Percentiles rank a stretch among this genome's conserved stretches.
These are phyloP conservation scores for Neoaliturus tenellus DNA, from an alignment of 2,888 invertebrate species.

Conservation along the genomic window DNA sequence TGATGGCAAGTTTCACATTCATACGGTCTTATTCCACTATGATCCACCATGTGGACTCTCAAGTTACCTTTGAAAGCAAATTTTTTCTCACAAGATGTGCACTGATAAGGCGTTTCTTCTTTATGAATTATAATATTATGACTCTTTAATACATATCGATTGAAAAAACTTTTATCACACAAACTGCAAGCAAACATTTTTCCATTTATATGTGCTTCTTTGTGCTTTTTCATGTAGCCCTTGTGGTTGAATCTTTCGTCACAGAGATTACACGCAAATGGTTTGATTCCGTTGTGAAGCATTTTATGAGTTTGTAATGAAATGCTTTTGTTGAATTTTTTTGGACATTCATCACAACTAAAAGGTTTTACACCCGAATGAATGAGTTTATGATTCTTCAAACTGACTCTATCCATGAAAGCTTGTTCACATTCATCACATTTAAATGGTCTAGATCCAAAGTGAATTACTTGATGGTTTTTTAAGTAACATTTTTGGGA, in stretches of 20 bases:
- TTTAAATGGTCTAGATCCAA: constrained; percentile 18
- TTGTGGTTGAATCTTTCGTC: constrained; percentile 34
- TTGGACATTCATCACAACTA: constrained; percentile 44
- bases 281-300: constrained; percentile 43
- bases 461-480: constrained; percentile 26
- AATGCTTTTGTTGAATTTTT: constrained; percentile 37
- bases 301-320: constrained; percentile 44
- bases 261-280: constrained; percentile 42
- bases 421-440: constrained; percentile 51
- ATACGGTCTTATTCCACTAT: constrained; percentile 51
- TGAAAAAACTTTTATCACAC: constrained; percentile 31
- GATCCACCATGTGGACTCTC: constrained; percentile 41
- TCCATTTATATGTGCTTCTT: constrained; percentile 1
- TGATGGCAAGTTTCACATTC: constrained; percentile 50
- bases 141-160: constrained; percentile 24
- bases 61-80: constrained; percentile 45
- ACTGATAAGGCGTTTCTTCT: constrained; percentile 42
- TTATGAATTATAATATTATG: constrained; percentile 36
- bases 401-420: neutral
- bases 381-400: constrained; percentile 40
- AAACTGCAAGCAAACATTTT: constrained; percentile 44
- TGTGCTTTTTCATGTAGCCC: constrained; percentile 8
- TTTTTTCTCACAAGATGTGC: constrained; percentile 29
- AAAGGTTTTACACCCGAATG: constrained; percentile 47
- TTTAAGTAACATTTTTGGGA: neutral